Evolutionary conservation across 1,140 invertebrate genomes (phyloP).

Genomic region (Bombus turneri): DNA sequence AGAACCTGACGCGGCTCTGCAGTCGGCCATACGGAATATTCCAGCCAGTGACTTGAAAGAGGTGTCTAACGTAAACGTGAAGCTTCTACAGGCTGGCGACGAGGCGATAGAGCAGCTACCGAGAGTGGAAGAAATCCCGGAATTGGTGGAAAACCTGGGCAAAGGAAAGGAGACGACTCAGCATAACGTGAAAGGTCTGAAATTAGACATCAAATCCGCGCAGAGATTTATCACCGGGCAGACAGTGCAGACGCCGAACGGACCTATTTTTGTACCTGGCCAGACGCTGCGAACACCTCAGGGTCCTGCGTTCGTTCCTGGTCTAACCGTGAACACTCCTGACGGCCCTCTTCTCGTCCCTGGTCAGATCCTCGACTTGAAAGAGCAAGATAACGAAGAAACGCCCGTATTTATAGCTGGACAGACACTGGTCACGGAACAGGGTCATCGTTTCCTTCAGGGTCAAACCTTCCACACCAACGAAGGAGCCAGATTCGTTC

Average conservation of each 20-base stretch:
- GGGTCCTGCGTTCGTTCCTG: conserved; percentile 87
- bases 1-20: conserved; percentile 78
- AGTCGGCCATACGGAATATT: conserved; percentile 78
- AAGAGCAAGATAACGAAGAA: conserved; percentile 69
- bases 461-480: conserved; percentile 82
- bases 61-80: conserved; percentile 84
- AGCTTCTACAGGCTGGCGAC: conserved; percentile 82
- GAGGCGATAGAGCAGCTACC: conserved; percentile 84
- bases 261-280: conserved; percentile 88
- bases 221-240: conserved; percentile 87
- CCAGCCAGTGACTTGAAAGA: conserved; percentile 82
- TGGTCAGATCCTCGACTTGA: conserved; percentile 84
- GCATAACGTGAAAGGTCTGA: conserved; percentile 85
- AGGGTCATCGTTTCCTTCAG: conserved; percentile 79
- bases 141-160: conserved; percentile 85
- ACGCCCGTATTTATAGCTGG: conserved; percentile 83
- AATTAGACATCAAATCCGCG: conserved; percentile 85
- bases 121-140: conserved; percentile 85
- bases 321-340: conserved; percentile 87
- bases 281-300: conserved; percentile 88
- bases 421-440: conserved; percentile 76
- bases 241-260: conserved; percentile 86
- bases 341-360: conserved; percentile 87
- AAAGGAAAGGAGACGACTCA: conserved; percentile 84
- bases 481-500: conserved; percentile 84